A percentile compares a stretch with the other conserved stretches of the same genome.
Evolutionary conservation across 1,140 invertebrate species (phyloP).

Genomic region (Leptinotarsa lineolata): DNA sequence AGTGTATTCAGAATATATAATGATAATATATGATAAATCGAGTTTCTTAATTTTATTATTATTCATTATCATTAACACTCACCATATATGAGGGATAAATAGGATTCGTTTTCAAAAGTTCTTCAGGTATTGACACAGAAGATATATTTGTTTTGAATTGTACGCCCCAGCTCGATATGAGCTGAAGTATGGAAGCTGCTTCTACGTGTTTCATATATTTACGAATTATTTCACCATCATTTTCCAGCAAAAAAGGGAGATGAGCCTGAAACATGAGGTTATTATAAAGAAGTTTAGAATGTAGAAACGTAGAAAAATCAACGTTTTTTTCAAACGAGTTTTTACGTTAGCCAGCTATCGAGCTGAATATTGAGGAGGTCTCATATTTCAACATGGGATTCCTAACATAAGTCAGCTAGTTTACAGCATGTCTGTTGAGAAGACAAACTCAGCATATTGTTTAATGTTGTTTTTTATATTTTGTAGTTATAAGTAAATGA

Average conservation of each 20-base stretch:
- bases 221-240: not conserved
- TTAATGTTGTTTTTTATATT: too few relatives aligned
- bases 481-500: too few relatives aligned
- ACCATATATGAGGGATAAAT: not conserved
- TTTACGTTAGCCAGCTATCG: too few relatives aligned
- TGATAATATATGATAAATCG: too few relatives aligned
- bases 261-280: not conserved
- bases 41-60: not conserved
- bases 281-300: not conserved
- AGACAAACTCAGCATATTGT: too few relatives aligned
- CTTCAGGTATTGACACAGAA: not conserved
- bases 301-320: not conserved
- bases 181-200: not conserved
- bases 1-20: too few relatives aligned
- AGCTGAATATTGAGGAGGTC: too few relatives aligned
- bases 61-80: not conserved
- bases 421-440: too few relatives aligned
- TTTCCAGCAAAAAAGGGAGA: not conserved
- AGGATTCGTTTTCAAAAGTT: not conserved
- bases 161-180: not conserved
- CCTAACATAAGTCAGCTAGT: too few relatives aligned
- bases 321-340: too few relatives aligned
- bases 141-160: not conserved
- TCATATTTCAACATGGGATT: too few relatives aligned
- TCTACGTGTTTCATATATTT: not conserved